Evolutionary conservation across 2,888 invertebrate genomes (phyloP).

Genomic region (Sminthurinus aureus): DNA sequence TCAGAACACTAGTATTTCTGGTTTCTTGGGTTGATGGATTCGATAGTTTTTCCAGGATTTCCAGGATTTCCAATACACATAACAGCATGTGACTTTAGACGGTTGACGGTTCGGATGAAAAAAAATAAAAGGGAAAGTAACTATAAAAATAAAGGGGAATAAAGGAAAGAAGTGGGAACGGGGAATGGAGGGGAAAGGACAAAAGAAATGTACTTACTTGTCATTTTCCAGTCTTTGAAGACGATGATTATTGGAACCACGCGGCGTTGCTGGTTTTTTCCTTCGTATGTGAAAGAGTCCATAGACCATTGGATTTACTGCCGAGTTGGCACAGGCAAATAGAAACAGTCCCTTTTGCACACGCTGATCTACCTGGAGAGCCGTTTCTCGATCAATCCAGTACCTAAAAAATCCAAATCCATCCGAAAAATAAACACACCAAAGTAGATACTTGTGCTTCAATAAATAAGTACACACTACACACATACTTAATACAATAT

Average conservation of each 20-base stretch:
- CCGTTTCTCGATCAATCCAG: constrained; percentile 80
- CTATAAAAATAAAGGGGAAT: neutral
- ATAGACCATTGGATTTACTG: constrained; percentile 73
- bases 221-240: neutral
- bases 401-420: constrained; percentile 70
- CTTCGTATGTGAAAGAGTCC: constrained; percentile 53
- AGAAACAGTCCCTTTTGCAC: constrained; percentile 87
- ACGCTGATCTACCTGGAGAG: constrained; percentile 74
- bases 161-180: neutral
- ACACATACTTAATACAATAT: too few species aligned
- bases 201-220: constrained; percentile 2
- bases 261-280: constrained; percentile 7
- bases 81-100: too few species aligned
- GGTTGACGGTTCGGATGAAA: neutral
- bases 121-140: neutral
- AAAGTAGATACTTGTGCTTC: neutral
- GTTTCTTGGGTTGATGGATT: too few species aligned
- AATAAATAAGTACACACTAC: neutral
- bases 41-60: too few species aligned
- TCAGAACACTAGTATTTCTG: too few species aligned
- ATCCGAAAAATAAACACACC: neutral
- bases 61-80: too few species aligned
- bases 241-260: constrained; percentile 11
- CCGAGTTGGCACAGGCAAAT: constrained; percentile 95
- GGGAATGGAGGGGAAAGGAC: neutral